Percentiles rank a stretch among this genome's conserved stretches.
Conservation (phyloP, 1,140 invertebrate species). For the Eufriesea mexicana region DNA sequence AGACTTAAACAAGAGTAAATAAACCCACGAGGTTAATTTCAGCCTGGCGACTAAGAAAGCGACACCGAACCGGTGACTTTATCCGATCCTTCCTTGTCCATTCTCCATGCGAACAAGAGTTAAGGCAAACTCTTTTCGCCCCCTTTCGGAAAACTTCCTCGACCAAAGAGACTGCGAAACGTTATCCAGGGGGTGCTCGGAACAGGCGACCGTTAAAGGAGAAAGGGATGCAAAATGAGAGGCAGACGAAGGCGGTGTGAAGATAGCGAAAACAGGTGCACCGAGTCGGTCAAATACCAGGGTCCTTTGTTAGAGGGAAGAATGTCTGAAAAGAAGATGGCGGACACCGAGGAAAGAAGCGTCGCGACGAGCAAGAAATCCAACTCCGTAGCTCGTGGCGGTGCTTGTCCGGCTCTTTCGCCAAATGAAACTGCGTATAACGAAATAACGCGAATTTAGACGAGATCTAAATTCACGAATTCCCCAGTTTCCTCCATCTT, state of each 20-base stretch:
- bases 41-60: neutral
- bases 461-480: neutral
- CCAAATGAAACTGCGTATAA: constrained; percentile 22
- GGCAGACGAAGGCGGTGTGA: neutral
- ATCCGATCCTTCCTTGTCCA: neutral
- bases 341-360: neutral
- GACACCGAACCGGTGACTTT: neutral
- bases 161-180: neutral
- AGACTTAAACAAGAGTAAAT: neutral
- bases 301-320: neutral
- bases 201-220: neutral
- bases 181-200: neutral
- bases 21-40: neutral
- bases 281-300: constrained; percentile 1
- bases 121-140: neutral
- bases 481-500: neutral
- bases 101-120: neutral
- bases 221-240: neutral
- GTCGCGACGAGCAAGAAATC: constrained; percentile 28
- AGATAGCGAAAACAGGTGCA: constrained; percentile 1
- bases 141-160: neutral
- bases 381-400: neutral
- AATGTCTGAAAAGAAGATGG: constrained; percentile 20
- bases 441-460: constrained; percentile 16
- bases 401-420: neutral